phyloP scores from a whole-genome alignment of 2,888 invertebrate genomes.

The Yponomeuta sedellus region DNA sequence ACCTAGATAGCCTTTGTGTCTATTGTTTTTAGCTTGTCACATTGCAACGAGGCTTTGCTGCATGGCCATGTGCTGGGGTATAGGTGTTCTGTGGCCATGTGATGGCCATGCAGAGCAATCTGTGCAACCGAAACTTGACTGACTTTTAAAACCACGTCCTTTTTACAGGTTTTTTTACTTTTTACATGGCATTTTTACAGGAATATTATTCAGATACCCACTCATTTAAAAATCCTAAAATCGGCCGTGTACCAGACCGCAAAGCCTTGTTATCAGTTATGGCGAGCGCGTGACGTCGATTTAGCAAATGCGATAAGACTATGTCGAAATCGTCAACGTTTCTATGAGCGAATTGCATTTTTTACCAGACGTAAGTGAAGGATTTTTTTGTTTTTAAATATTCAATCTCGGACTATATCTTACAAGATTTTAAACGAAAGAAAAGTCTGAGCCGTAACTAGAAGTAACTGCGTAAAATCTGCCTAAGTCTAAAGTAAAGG shows the following conservation, averaged over 20 bases:
- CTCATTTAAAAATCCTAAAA: neutral
- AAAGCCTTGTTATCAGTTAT: neutral
- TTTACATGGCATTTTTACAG: neutral
- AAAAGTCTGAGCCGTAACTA: too few species aligned
- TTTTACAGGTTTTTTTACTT: too few species aligned
- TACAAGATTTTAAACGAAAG: too few species aligned
- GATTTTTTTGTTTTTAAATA: too few species aligned
- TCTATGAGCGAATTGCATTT: neutral
- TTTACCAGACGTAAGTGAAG: too few species aligned
- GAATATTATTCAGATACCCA: neutral
- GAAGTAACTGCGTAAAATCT: neutral
- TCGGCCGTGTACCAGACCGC: neutral
- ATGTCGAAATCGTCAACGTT: neutral
- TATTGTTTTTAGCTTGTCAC: neutral
- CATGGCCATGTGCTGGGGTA: too few species aligned
- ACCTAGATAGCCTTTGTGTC: neutral
- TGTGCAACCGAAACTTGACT: too few species aligned
- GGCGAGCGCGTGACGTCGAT: neutral
- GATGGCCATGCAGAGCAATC: neutral
- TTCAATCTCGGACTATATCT: too few species aligned
- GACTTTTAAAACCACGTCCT: too few species aligned
- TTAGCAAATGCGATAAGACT: neutral
- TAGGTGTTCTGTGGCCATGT: too few species aligned
- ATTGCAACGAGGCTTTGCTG: neutral
- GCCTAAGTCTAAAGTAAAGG: conserved; percentile 12